Evolutionary conservation across 2,113 vertebrate species (phyloP).

Genomic region (Mustelus asterias): DNA sequence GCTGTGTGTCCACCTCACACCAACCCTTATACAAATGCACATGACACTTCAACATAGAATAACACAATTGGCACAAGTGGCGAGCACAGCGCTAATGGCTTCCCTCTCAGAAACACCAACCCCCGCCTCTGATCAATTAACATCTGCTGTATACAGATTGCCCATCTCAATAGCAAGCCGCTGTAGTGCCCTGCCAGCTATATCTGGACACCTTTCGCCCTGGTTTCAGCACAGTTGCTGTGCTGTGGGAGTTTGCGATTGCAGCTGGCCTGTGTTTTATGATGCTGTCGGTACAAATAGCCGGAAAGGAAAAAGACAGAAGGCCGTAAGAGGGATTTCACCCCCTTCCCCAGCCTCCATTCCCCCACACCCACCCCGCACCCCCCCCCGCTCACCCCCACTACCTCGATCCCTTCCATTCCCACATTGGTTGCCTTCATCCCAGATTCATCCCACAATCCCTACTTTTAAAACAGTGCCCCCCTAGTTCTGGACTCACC

Average conservation of each 20-base stretch:
- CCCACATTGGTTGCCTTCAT: not conserved
- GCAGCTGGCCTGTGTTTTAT: not conserved
- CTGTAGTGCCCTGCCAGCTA: not conserved
- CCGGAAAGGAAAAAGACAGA: too few relatives aligned
- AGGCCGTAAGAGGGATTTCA: not conserved
- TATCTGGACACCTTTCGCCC: too few relatives aligned
- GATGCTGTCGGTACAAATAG: too few relatives aligned
- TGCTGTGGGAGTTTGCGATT: not conserved
- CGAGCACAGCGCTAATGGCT: not conserved
- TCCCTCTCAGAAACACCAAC: not conserved
- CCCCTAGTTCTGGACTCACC: too few relatives aligned
- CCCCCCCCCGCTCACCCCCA: too few relatives aligned
- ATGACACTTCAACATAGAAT: not conserved
- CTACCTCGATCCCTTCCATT: not conserved
- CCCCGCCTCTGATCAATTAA: conserved; percentile 1
- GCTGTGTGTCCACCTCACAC: not conserved
- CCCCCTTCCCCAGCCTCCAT: too few relatives aligned
- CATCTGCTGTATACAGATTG: not conserved
- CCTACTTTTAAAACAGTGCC: too few relatives aligned
- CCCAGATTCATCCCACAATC: too few relatives aligned
- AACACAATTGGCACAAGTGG: conserved; percentile 19
- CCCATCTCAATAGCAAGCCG: not conserved
- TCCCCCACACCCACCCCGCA: too few relatives aligned
- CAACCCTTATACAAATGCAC: not conserved
- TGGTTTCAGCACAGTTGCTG: not conserved